Conservation (phyloP, 2,113 vertebrate genomes). For the Archocentrus centrarchus region DNA sequence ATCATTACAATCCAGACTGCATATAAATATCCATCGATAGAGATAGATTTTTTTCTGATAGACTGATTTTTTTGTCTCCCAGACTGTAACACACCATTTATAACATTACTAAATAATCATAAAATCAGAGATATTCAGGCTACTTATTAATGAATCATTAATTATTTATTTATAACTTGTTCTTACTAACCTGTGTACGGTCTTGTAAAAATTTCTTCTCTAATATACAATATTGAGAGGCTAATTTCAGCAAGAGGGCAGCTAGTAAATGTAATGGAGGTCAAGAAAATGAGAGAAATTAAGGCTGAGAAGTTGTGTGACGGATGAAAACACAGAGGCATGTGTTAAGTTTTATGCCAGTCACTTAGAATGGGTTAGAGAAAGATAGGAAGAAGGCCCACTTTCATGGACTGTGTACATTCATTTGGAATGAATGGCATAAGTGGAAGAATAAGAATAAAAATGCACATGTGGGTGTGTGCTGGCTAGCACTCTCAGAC, state of each 20-base stretch:
- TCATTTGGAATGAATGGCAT: background rate
- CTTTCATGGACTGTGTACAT: background rate
- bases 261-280: background rate
- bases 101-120: background rate
- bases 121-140: background rate
- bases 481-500: constrained; percentile 29
- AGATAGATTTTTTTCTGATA: background rate
- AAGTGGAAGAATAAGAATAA: background rate
- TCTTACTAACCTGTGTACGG: background rate
- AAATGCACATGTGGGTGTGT: constrained; percentile 9
- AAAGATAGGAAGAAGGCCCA: background rate
- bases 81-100: background rate
- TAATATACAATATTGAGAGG: background rate
- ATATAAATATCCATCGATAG: background rate
- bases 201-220: background rate
- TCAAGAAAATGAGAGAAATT: background rate
- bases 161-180: background rate
- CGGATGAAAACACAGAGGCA: background rate
- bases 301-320: background rate
- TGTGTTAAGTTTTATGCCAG: background rate
- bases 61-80: background rate
- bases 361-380: background rate
- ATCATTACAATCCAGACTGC: background rate
- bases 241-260: background rate
- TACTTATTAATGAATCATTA: background rate